phyloP scores from a whole-genome alignment of 2,888 invertebrate species.

The Agrilus biguttatus region DNA sequence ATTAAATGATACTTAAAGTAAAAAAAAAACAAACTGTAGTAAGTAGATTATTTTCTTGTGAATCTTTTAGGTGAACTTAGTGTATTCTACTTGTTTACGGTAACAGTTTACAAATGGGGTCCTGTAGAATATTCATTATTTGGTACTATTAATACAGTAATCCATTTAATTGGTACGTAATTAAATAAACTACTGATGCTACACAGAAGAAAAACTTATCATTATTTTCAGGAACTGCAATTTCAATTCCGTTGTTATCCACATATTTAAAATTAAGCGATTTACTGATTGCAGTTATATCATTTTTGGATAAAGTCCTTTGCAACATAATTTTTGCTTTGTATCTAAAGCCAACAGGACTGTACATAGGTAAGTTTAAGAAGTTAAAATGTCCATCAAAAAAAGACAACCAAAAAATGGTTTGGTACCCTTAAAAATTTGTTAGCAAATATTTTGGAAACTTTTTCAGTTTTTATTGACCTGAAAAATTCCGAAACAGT shows the following conservation, averaged over 20 bases:
- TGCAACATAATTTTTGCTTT: constrained; percentile 27
- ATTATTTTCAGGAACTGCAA: constrained; percentile 5
- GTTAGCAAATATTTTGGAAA: too few relatives aligned
- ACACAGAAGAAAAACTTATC: constrained; percentile 3
- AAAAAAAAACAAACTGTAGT: not conserved
- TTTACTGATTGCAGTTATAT: constrained; percentile 23
- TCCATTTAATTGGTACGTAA: constrained; percentile 41
- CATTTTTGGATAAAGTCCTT: constrained; percentile 29
- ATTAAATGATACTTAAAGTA: too few relatives aligned
- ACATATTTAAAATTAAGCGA: constrained; percentile 26
- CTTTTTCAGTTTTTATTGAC: too few relatives aligned
- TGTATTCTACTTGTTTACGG: constrained; percentile 42
- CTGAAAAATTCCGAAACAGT: too few relatives aligned
- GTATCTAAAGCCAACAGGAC: constrained; percentile 19
- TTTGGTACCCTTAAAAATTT: not conserved
- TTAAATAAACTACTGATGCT: not conserved
- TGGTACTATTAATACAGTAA: constrained; percentile 39
- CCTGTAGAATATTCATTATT: constrained; percentile 43
- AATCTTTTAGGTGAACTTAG: constrained; percentile 40
- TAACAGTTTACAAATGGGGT: constrained; percentile 43
- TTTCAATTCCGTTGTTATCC: constrained; percentile 21
- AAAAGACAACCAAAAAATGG: not conserved
- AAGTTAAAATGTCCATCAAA: too few relatives aligned
- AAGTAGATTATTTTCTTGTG: not conserved
- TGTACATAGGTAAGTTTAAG: constrained; percentile 26